Evolutionary conservation across 2,797 vertebrate species (phyloP).

Genomic region (Tenualosa thibaudeaui): DNA sequence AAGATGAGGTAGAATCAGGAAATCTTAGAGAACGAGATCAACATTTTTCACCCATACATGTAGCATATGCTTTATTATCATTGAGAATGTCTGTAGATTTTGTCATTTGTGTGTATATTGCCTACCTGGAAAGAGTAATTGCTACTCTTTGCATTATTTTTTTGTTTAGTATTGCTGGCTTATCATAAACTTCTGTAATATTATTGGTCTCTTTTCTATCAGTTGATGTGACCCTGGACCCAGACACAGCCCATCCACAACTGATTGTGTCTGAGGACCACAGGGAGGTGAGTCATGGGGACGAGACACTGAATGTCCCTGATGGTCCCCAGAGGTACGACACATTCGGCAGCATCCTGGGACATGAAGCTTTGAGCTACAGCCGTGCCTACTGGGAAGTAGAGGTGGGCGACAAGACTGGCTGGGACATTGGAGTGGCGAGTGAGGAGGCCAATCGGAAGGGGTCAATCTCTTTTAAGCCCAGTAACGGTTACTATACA

Average conservation of each 20-base stretch:
- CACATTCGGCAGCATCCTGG: conserved; percentile 27
- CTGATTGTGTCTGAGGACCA: conserved; percentile 36
- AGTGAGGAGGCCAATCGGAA: conserved; percentile 30
- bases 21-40: too few relatives aligned
- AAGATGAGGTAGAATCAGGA: too few relatives aligned
- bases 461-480: neutral
- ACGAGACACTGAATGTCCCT: neutral
- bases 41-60: too few relatives aligned
- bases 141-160: neutral
- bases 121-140: neutral
- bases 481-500: neutral
- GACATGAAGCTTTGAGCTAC: conserved; percentile 8
- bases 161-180: neutral
- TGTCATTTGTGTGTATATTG: neutral
- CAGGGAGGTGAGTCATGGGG: conserved; percentile 24
- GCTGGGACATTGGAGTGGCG: conserved; percentile 51
- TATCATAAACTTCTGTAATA: neutral
- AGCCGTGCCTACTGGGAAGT: conserved; percentile 49
- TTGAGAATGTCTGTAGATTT: neutral
- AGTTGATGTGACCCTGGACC: conserved; percentile 50
- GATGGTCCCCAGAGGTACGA: conserved; percentile 40
- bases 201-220: conserved; percentile 4
- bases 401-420: conserved; percentile 43
- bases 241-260: conserved; percentile 26
- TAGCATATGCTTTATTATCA: too few relatives aligned